Evolutionary conservation across 2,797 vertebrate genomes (phyloP).

Genomic region (Botia kubotai): DNA sequence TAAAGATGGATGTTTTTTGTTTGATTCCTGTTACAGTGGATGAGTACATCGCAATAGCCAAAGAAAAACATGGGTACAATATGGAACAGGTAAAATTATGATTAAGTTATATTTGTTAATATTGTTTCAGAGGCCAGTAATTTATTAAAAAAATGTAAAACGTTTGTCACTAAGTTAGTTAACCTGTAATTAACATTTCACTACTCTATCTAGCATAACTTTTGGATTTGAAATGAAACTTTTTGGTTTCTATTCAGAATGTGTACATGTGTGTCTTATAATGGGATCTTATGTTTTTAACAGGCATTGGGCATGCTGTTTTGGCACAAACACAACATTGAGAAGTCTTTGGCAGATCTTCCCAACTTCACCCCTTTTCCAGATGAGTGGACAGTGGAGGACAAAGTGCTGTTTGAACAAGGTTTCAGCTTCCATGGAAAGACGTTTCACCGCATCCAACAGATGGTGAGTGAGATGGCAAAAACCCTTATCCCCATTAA

Average conservation of each 20-base stretch:
- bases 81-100: conserved; percentile 89
- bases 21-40: conserved; percentile 84
- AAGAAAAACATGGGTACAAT: conserved; percentile 97
- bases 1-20: conserved; percentile 7
- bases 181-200: background rate
- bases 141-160: background rate
- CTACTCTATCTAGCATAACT: background rate
- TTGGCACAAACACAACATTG: conserved; percentile 98
- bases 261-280: background rate
- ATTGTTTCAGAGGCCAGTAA: background rate
- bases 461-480: conserved; percentile 85
- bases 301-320: conserved; percentile 97
- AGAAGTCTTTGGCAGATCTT: conserved; percentile 94
- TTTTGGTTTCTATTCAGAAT: background rate
- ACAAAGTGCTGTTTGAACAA: conserved; percentile 94
- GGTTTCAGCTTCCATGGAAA: conserved; percentile 98
- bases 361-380: conserved; percentile 98
- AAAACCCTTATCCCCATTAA: background rate
- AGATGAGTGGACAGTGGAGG: conserved; percentile 98
- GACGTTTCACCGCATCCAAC: conserved; percentile 96
- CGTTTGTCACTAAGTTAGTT: background rate
- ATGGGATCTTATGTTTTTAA: conserved; percentile 51
- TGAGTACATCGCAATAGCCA: conserved; percentile 93
- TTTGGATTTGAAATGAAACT: background rate
- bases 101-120: background rate